Evolutionary conservation across 2,888 invertebrate species (phyloP).

Genomic region (Ectobius pallidus): DNA sequence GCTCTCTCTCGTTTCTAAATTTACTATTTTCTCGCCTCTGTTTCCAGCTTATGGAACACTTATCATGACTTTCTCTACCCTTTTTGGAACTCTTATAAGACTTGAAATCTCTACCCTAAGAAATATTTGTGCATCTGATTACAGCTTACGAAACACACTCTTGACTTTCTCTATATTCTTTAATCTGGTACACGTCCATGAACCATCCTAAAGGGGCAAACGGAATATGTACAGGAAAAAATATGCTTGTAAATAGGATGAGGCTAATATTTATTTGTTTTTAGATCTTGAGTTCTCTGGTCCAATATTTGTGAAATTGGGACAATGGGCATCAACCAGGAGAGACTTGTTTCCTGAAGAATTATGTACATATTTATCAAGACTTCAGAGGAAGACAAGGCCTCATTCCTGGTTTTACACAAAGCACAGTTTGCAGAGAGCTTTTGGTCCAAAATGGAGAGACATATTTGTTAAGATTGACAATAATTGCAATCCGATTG

Average conservation of each 20-base stretch:
- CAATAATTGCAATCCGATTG: constrained; percentile 53
- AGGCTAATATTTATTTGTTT: constrained; percentile 38
- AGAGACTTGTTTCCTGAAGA: constrained; percentile 57
- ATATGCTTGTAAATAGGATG: neutral
- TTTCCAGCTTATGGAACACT: too few species aligned
- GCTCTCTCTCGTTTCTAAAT: too few species aligned
- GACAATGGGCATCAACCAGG: constrained; percentile 60
- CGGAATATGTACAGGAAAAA: too few species aligned
- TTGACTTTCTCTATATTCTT: neutral
- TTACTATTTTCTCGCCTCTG: too few species aligned
- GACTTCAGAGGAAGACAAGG: constrained; percentile 51
- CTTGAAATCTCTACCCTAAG: too few species aligned
- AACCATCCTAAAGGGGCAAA: too few species aligned
- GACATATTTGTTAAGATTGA: constrained; percentile 53
- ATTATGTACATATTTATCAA: constrained; percentile 53
- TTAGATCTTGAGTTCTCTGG: constrained; percentile 54
- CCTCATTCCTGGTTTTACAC: constrained; percentile 56
- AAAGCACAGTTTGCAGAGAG: constrained; percentile 48
- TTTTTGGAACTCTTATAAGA: too few species aligned
- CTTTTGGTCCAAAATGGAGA: constrained; percentile 53
- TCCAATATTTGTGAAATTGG: constrained; percentile 59
- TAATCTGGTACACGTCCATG: too few species aligned
- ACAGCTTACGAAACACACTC: neutral
- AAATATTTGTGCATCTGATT: too few species aligned
- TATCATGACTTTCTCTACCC: too few species aligned